phyloP scores from a whole-genome alignment of 53 echinoderm and acorn worm species.

The Hippasteria phrygiana region DNA sequence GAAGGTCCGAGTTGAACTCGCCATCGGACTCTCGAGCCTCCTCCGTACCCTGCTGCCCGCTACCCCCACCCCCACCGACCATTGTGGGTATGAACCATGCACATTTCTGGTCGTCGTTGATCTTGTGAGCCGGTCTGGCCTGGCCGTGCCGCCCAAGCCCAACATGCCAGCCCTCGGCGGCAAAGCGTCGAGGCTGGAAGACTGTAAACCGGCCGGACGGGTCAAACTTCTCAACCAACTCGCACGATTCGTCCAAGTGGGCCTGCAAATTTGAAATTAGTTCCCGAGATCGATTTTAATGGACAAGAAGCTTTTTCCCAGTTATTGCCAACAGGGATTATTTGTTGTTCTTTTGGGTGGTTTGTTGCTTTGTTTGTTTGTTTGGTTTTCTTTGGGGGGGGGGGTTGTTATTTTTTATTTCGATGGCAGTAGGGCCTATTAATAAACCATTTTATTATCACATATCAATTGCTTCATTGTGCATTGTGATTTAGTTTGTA shows the following conservation, averaged over 20 bases:
- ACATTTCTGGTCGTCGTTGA: constrained; percentile 37
- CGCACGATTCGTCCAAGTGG: constrained; percentile 34
- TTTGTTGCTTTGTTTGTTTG: too few relatives aligned
- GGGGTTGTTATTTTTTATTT: too few relatives aligned
- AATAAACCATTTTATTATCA: too few relatives aligned
- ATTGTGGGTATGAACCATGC: constrained; percentile 17
- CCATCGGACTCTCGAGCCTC: background rate
- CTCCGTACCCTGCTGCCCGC: background rate
- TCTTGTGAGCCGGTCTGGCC: constrained; percentile 44
- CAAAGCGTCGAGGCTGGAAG: constrained; percentile 48
- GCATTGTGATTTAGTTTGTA: too few relatives aligned
- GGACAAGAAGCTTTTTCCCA: too few relatives aligned
- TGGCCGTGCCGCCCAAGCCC: constrained; percentile 24
- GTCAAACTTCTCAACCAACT: constrained; percentile 54
- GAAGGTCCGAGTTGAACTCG: constrained; percentile 4
- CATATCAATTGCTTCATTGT: too few relatives aligned
- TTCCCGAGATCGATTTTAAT: too few relatives aligned
- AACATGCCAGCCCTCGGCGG: constrained; percentile 30
- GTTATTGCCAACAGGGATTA: too few relatives aligned
- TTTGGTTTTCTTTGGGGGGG: too few relatives aligned
- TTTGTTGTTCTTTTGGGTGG: too few relatives aligned
- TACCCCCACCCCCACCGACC: background rate
- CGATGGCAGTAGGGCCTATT: too few relatives aligned
- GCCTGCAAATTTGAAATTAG: background rate
- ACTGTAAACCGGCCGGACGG: constrained; percentile 18